These are phyloP conservation scores for Lepidotrigona ventralis DNA, from an alignment of 1,140 invertebrate genomes.

Conservation along the genomic window DNA sequence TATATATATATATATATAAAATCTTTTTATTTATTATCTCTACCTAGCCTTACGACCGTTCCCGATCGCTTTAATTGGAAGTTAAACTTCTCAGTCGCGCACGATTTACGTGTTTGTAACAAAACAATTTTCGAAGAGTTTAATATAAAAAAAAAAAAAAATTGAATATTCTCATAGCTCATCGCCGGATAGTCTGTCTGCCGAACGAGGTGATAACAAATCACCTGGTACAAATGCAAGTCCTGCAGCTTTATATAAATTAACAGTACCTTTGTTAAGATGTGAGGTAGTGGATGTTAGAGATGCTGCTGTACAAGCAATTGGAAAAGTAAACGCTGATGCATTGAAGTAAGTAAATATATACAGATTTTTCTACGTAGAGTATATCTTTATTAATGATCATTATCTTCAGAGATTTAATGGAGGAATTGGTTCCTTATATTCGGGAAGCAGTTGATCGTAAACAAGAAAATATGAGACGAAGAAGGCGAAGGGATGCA, in stretches of 20 bases:
- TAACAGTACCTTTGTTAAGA: slow-evolving; percentile 92
- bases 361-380: neutral
- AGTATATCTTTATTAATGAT: neutral
- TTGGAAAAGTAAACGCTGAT: slow-evolving; percentile 95
- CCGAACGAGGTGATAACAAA: slow-evolving; percentile 87
- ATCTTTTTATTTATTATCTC: slow-evolving; percentile 38
- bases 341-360: slow-evolving; percentile 90
- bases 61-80: slow-evolving; percentile 53
- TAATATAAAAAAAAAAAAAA: neutral
- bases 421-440: slow-evolving; percentile 95
- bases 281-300: slow-evolving; percentile 96
- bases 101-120: slow-evolving; percentile 27
- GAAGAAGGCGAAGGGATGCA: slow-evolving; percentile 93
- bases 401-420: slow-evolving; percentile 88
- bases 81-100: slow-evolving; percentile 36
- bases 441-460: slow-evolving; percentile 98
- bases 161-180: slow-evolving; percentile 81
- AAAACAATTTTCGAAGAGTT: neutral
- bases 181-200: slow-evolving; percentile 91
- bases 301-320: slow-evolving; percentile 94
- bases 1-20: neutral
- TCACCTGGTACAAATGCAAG: slow-evolving; percentile 83
- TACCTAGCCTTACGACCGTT: slow-evolving; percentile 63
- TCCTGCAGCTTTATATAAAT: slow-evolving; percentile 93
- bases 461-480: slow-evolving; percentile 97